Conservation (phyloP, 2,888 invertebrate genomes). For the Oxystoma pomonae region DNA sequence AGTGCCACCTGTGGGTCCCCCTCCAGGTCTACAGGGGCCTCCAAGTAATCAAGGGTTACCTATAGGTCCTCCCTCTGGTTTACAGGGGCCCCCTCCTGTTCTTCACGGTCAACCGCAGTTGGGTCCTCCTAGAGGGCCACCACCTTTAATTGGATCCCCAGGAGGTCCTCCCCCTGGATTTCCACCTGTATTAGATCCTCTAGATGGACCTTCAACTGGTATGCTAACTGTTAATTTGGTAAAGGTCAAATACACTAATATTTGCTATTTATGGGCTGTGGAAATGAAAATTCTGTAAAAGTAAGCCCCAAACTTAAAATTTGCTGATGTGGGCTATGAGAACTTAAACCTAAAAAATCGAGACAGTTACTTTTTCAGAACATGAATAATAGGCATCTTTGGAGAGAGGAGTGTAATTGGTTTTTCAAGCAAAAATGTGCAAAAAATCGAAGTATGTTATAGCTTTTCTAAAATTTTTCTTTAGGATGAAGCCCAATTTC, state of each 20-base stretch:
- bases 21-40: background rate
- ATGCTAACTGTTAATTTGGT: background rate
- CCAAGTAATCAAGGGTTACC: background rate
- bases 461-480: too few relatives aligned
- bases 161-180: background rate
- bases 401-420: too few relatives aligned
- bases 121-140: conserved; percentile 3
- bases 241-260: too few relatives aligned
- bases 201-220: background rate
- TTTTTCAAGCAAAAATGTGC: too few relatives aligned
- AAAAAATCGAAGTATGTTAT: too few relatives aligned
- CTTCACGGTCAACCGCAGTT: conserved; percentile 8
- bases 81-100: conserved; percentile 8
- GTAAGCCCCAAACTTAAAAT: too few relatives aligned
- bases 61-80: background rate
- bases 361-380: too few relatives aligned
- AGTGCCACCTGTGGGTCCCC: background rate
- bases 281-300: too few relatives aligned
- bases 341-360: too few relatives aligned
- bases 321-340: too few relatives aligned
- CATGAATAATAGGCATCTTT: too few relatives aligned
- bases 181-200: background rate
- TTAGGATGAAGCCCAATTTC: too few relatives aligned
- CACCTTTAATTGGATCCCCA: conserved; percentile 9
- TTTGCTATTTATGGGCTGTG: background rate